Base-by-base conservation (phyloP, 2,113 vertebrate species). In the Ceuthmochares aereus region DNA sequence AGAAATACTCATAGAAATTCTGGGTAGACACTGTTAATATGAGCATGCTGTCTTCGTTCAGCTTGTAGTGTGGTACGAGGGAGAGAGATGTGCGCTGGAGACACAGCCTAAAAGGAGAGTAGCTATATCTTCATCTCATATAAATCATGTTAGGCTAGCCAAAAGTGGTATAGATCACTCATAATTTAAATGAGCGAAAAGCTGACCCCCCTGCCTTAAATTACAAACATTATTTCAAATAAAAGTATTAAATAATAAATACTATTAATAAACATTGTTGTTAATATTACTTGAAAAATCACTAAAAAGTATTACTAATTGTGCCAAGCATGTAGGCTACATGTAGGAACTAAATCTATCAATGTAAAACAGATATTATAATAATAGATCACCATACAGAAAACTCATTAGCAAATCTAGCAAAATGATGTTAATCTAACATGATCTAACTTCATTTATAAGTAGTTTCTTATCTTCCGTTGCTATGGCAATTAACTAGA, bases 1-100 rank as follows among this genome's bases (percentile, higher is more conserved):
- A 69, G 34, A 91, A 70, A 87, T 16, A 10, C 7, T 63, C 29
- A 14, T 2, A 45, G 32, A 62, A 82, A 55, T 60, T 63, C 40
- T 59, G 36, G 16, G 32, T 23, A 36, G 58, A 70, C 4, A 14
- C 22, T 30, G 6, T 70, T 54, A 67, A 45, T 25, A 45, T 25
- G 2, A 78, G 8, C 16, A 45, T 45, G 47, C 51, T 67, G 10
- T 30, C 7, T 87, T 81, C 19, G 15, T 29, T 34, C n/a, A 67
- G n/a, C 29, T 52, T 12, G 34, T 32, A 25, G 3, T 32, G 7
- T 8, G 12, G 17, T 29, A 4, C 1, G 1, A 77, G 6, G 16
- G 22, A 51, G 14, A 58, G 11, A 34, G 4, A 12, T 6, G 13
- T 45, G 40, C 68, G 40, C n/a, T 75, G 40, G 37, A 32, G 10